These are phyloP conservation scores for Petrophora chlorosata DNA, from an alignment of 2,888 invertebrate species.

Conservation along the genomic window DNA sequence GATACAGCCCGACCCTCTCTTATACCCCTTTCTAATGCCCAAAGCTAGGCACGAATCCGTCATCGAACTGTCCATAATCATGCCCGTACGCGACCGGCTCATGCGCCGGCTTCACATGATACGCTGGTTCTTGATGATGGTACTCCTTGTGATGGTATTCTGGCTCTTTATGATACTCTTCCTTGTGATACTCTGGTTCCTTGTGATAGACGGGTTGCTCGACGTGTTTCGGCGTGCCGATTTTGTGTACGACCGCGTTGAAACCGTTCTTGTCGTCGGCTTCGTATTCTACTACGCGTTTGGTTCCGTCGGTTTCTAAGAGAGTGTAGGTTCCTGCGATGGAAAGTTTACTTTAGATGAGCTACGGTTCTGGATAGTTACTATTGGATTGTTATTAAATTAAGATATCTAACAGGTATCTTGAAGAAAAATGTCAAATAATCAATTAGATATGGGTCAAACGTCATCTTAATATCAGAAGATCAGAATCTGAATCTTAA, in stretches of 20 bases:
- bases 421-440: no score
- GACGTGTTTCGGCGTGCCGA: constrained; percentile 70
- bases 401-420: no score
- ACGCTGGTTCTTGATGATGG: constrained; percentile 26
- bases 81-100: constrained; percentile 54
- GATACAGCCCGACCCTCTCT: neutral
- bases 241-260: constrained; percentile 83
- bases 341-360: neutral
- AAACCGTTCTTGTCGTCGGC: constrained; percentile 85
- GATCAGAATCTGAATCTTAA: no score
- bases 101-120: constrained; percentile 43
- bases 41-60: constrained; percentile 65
- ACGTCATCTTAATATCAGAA: no score
- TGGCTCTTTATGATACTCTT: constrained; percentile 15
- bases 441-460: no score
- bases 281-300: constrained; percentile 84
- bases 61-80: constrained; percentile 59
- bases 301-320: constrained; percentile 82
- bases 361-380: neutral
- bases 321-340: constrained; percentile 81
- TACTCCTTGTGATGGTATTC: constrained; percentile 36
- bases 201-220: constrained; percentile 36
- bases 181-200: constrained; percentile 36
- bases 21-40: constrained; percentile 46
- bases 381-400: no score